Evolutionary conservation across 1,140 invertebrate species (phyloP), one percentile per base, ranked within the genome.

Genomic region (Pantala flavescens): DNA sequence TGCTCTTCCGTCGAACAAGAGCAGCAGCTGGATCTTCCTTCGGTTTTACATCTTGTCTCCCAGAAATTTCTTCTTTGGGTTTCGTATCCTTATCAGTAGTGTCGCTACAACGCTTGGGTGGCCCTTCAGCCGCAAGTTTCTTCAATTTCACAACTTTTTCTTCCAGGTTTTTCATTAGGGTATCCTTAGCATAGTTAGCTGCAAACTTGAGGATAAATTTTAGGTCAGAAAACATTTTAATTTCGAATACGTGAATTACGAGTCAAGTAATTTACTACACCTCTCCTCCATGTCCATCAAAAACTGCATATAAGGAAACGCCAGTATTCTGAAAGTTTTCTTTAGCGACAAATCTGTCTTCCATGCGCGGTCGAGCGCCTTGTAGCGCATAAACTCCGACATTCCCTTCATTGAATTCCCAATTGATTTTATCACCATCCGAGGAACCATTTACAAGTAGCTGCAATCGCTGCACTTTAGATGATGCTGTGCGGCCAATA

Each of bases 211-310:
- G 83, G 73, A 76, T 71, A 76, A 78, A 73, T 71, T 23, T 75
- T 42, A 71, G 55, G 73, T 36, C 28, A 36, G 28, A 36, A 36
- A 36, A 36, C 2, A 36, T 36, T 76, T 76, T 24, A 74, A 74
- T 74, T 70, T 76, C 5, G 9, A 36, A 36, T 36, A 36, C 2
- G 9, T 9, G 9, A 36, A 36, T 9, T 36, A 5, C 28, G 12
- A 7, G 23, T 14, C 16, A 72, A 3, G 23, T 23, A 16, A 24
- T 72, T 19, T 3, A 63, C 49, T 19, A 7, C 84, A 91, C 90
- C 84, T 96, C 93, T 72, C 95, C 96, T 74, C 95, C 96, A 83
- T 98, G 96, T 0, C 95, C 96, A 86, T 98, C 95, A 83, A 97
- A 97, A 74, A 97, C 89, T 55, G 94, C 95, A 85, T 94, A 97